Percentiles rank a stretch among this genome's conserved stretches.
Evolutionary conservation across 2,888 invertebrate species (phyloP).

Genomic region (Platycnemis pennipes): DNA sequence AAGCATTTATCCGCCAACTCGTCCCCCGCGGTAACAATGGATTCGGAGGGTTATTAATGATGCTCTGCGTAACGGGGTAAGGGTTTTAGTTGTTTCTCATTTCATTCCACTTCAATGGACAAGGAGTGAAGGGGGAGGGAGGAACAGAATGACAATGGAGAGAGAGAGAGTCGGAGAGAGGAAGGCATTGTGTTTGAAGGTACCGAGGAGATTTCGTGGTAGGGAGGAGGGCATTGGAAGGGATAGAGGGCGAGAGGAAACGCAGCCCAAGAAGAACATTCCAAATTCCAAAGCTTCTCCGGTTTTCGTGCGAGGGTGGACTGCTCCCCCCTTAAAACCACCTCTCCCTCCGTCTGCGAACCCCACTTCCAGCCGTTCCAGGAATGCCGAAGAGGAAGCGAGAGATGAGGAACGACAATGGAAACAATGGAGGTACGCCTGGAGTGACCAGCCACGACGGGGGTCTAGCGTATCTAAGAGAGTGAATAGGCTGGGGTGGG

Average conservation of each 20-base stretch:
- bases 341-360: neutral
- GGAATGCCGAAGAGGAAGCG: neutral
- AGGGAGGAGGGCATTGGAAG: neutral
- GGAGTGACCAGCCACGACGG: neutral
- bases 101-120: slow-evolving; percentile 42
- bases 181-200: neutral
- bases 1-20: neutral
- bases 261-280: slow-evolving; percentile 50
- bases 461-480: neutral
- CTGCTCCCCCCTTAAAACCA: neutral
- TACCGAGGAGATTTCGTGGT: neutral
- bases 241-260: neutral
- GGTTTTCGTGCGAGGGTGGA: neutral
- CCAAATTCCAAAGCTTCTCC: slow-evolving; percentile 51
- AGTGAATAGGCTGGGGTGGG: neutral
- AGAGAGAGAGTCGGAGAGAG: neutral
- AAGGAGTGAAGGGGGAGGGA: neutral
- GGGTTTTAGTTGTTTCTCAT: slow-evolving; percentile 35
- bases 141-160: neutral
- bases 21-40: neutral
- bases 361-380: neutral
- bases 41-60: slow-evolving; percentile 44
- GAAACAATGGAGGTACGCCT: neutral
- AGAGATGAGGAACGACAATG: neutral
- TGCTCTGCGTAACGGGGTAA: neutral